These are phyloP conservation scores for Solea senegalensis DNA, from an alignment of 2,113 vertebrate genomes.

Conservation along the genomic window DNA sequence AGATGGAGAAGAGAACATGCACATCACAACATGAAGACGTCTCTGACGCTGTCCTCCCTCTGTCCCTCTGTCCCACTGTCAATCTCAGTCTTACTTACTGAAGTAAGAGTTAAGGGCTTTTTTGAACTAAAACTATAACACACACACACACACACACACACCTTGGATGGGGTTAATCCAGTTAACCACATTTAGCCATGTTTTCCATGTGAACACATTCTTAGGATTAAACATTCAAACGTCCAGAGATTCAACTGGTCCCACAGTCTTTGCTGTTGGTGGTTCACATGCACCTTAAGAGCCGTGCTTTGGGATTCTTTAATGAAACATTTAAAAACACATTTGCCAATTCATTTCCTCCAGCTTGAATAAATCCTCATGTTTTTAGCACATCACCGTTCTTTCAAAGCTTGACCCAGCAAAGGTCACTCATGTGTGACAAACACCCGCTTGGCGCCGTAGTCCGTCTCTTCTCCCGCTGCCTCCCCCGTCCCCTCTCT, in stretches of 20 bases:
- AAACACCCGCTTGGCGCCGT: conserved; percentile 53
- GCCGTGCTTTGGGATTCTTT: conserved; percentile 2
- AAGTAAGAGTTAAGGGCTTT: no score
- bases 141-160: not conserved
- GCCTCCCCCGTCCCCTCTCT: not conserved
- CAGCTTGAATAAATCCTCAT: conserved; percentile 14
- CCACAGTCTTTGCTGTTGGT: not conserved
- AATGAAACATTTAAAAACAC: conserved; percentile 10
- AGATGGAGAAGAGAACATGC: conserved; percentile 2
- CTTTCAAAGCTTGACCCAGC: conserved; percentile 1
- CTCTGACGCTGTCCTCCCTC: not conserved
- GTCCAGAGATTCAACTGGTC: not conserved
- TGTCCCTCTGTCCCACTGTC: not conserved
- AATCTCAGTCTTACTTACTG: not conserved
- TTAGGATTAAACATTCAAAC: conserved; percentile 6
- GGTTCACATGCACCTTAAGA: not conserved
- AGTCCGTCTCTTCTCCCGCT: conserved; percentile 28
- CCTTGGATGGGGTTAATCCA: conserved; percentile 33
- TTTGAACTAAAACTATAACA: no score
- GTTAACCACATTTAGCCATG: conserved; percentile 19
- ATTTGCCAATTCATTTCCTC: conserved; percentile 48
- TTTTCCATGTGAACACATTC: conserved; percentile 21
- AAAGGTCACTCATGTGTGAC: conserved; percentile 45
- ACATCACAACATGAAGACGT: not conserved
- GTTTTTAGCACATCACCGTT: conserved; percentile 7